Base-by-base conservation (phyloP, 2,113 vertebrate species). In the Ceyx margarethae region DNA sequence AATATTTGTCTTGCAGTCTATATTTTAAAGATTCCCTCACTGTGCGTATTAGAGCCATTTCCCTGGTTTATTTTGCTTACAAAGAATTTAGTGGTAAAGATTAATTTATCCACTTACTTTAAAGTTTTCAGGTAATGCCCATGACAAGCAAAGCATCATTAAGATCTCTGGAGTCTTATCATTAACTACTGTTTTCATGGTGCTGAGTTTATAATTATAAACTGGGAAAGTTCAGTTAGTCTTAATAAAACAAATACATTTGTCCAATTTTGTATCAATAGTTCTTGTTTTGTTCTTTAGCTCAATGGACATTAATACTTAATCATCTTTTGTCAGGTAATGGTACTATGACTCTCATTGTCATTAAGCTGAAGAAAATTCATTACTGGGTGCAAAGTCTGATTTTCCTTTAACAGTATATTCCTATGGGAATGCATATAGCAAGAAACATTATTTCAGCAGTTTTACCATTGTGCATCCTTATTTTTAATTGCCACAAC, bases 401-500 rank as follows among this genome's bases (percentile, higher is more conserved):
- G 64, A 54, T 91, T 95, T 93, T 89, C 66, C 50, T 95, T 90
- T 71, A 91, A n/a, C 48, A 40, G 57, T 31, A 7, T n/a, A 78
- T 90, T 80, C 94, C 92, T 87, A 2, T 20, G 94, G 93, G 96
- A 94, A 65, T 48, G 25, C 53, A 61, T 18, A 60, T 40, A 87
- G 66, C 58, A 72, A 67, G 81, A 94, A 96, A 61, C 79, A 71
- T 90, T 67, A 87, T 85, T 95, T 94, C 90, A 95, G 93, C 93
- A 94, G 42, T 91, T 96, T 94, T 85, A 81, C 60, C 2, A 15
- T 33, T 75, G 78, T 81, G 83, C 65, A 87, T 83, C 69, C 81
- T 88, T 78, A 26, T 45, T 62, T 96, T 95, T 94, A 94, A 96
- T 96, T 93, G 90, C 92, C 84, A 91, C 79, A 75, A 73, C 71